Conservation (phyloP, 2,888 invertebrate species). For the Sinohyriopsis cumingii region DNA sequence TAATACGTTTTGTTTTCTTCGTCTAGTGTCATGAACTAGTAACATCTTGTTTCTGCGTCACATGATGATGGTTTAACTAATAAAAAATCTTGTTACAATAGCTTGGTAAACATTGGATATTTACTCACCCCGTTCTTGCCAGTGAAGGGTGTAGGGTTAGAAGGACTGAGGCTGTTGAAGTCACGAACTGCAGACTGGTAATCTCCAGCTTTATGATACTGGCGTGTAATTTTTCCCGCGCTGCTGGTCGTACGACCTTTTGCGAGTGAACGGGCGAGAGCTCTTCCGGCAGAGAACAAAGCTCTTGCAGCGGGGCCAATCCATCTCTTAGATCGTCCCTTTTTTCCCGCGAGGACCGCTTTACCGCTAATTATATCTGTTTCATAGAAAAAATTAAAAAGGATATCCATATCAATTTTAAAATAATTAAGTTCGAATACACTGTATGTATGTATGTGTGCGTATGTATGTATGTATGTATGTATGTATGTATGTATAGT, state of each 20-base stretch:
- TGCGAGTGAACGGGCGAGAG: background rate
- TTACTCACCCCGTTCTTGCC: background rate
- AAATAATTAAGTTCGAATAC: no score
- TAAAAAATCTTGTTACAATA: no score
- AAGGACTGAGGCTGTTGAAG: slow-evolving; percentile 1
- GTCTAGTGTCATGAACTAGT: no score
- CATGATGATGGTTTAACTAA: no score
- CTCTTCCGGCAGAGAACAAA: slow-evolving; percentile 2
- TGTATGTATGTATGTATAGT: no score
- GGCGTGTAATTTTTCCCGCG: slow-evolving; percentile 4
- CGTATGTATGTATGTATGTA: no score
- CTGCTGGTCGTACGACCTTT: background rate
- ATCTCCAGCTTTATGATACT: slow-evolving; percentile 1
- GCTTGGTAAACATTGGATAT: no score
- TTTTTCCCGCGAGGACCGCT: background rate
- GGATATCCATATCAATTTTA: no score
- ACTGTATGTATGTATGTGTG: no score
- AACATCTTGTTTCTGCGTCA: no score
- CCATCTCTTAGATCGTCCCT: slow-evolving; percentile 3
- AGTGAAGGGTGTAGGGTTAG: background rate
- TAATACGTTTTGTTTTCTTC: no score
- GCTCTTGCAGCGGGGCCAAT: background rate
- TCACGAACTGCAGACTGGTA: slow-evolving; percentile 3
- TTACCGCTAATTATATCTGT: slow-evolving; percentile 1
- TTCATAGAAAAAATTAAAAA: no score